Percentiles rank a stretch among this genome's conserved stretches.
Conservation (phyloP, 2,113 vertebrate species). For the Symphodus melops region DNA sequence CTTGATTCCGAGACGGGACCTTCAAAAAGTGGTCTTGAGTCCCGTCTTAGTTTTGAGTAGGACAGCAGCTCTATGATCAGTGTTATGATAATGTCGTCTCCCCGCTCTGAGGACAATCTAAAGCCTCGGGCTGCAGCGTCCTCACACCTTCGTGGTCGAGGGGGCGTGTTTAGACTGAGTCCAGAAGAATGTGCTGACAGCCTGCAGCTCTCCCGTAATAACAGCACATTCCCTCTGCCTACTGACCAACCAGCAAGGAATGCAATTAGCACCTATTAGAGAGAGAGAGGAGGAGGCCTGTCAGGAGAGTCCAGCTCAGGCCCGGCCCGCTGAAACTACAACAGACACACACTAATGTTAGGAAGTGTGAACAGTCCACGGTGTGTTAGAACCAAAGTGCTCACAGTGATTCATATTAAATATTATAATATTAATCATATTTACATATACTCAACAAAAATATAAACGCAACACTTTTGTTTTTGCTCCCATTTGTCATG, state of each 20-base stretch:
- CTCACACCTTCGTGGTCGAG: constrained; percentile 71
- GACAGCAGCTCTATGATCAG: neutral
- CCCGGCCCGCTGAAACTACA: constrained; percentile 16
- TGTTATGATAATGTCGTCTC: neutral
- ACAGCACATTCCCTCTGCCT: constrained; percentile 85
- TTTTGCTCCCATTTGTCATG: too few relatives aligned
- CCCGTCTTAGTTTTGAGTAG: too few relatives aligned
- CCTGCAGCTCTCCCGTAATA: constrained; percentile 76
- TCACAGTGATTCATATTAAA: too few relatives aligned
- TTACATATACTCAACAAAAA: too few relatives aligned
- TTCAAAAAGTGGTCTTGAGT: too few relatives aligned
- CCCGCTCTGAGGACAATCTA: neutral
- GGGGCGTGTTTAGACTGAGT: constrained; percentile 65
- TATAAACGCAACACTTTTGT: too few relatives aligned
- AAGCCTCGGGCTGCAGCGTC: constrained; percentile 2
- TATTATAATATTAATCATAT: too few relatives aligned
- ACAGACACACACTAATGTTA: neutral
- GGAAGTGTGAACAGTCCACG: too few relatives aligned
- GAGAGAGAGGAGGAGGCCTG: constrained; percentile 80
- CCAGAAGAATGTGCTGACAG: constrained; percentile 85
- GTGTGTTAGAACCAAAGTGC: too few relatives aligned
- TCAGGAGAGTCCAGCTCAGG: constrained; percentile 61
- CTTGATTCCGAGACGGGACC: too few relatives aligned
- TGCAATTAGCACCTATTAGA: constrained; percentile 87
- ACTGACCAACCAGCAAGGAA: constrained; percentile 84